Conservation (phyloP, 1,140 invertebrate genomes). For the Zaprionus kolodkinae region DNA sequence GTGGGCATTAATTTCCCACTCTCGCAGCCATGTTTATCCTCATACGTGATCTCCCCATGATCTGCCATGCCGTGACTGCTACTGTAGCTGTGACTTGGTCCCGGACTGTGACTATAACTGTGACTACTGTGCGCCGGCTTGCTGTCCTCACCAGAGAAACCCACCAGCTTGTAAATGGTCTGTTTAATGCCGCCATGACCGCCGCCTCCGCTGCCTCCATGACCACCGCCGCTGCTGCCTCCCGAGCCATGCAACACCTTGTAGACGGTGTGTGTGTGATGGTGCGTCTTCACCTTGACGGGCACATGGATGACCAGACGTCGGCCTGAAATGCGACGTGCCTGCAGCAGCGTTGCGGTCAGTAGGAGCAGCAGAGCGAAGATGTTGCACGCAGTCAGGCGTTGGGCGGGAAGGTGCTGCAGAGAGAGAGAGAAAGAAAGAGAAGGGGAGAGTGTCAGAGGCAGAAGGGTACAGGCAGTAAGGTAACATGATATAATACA, state of each 20-base stretch:
- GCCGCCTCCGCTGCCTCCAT: conserved; percentile 24
- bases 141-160: conserved; percentile 50
- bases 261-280: conserved; percentile 80
- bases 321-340: conserved; percentile 58
- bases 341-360: conserved; percentile 50
- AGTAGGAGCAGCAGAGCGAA: conserved; percentile 53
- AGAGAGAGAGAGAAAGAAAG: background rate
- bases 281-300: conserved; percentile 76
- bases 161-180: conserved; percentile 71
- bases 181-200: conserved; percentile 63
- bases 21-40: conserved; percentile 73
- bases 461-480: too few relatives aligned
- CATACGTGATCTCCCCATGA: conserved; percentile 73
- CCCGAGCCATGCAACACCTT: conserved; percentile 61
- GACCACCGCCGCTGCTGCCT: conserved; percentile 32
- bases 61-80: conserved; percentile 34
- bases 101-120: conserved; percentile 2
- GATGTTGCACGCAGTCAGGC: conserved; percentile 30
- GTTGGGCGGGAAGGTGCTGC: conserved; percentile 11
- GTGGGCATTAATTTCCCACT: conserved; percentile 66
- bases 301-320: conserved; percentile 80
- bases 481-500: too few relatives aligned
- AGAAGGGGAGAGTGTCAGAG: background rate
- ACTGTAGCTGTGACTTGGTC: conserved; percentile 19
- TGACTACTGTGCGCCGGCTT: conserved; percentile 17